Base-by-base conservation (phyloP, 2,797 vertebrate genomes). In the Mus caroli region DNA sequence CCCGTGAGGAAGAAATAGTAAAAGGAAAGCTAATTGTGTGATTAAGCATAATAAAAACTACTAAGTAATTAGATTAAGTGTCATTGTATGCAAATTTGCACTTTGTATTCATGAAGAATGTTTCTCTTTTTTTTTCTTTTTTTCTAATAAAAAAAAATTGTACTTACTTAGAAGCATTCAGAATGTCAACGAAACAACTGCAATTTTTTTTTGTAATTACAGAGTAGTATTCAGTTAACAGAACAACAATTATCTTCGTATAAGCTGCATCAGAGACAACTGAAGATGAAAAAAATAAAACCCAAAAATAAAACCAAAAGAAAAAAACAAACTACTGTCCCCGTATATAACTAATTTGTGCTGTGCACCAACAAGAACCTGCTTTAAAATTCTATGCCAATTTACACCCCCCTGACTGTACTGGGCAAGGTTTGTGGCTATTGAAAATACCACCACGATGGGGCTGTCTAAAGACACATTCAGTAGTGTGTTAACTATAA, bases 401-500 rank as follows among this genome's bases (percentile, higher is more conserved):
- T 99, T 99, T 99, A 99, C 98, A 99, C 98, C 98, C 98, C 98
- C 98, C 99, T 97, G 98, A 99, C 99, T 99, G 99, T 99, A 99
- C 99, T 99, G 98, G 98, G 99, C 98, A 98, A 99, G 98, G 98
- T 99, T 99, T 99, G 99, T 99, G 99, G 99, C 98, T 99, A 98
- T 98, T 98, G 99, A 99, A 99, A 97, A 99, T 99, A 99, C 99
- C 98, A 99, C 99, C 98, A 98, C 98, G 98, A 99, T 97, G 98
- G 98, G 98, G 98, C 98, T 98, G 98, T 98, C 98, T 98, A 98
- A 99, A 99, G 98, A 99, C 99, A 99, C 98, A 99, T 99, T 99
- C 98, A 98, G 99, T 99, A 99, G 99, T 99, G 98, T 98, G 99
- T 99, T 99, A 99, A 99, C 99, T 99, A 99, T 99, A 99, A 46